Conservation (phyloP, 1,140 invertebrate genomes). For the Cecropterus lyciades region DNA sequence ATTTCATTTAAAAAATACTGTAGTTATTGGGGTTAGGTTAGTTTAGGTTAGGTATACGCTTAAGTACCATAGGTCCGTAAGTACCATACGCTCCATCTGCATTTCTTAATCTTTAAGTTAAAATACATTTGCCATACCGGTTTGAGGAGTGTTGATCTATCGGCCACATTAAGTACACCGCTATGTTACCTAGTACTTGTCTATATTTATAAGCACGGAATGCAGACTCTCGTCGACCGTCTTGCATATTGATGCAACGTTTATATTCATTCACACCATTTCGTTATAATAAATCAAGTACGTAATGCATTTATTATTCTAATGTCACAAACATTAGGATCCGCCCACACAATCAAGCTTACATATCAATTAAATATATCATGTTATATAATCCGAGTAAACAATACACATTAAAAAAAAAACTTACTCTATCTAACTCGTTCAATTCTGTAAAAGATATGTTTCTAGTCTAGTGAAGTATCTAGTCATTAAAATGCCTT, state of each 20-base stretch:
- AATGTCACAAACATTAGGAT: background rate
- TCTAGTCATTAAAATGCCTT: too few relatives aligned
- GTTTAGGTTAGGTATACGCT: too few relatives aligned
- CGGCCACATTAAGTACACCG: conserved; percentile 1
- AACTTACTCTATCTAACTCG: too few relatives aligned
- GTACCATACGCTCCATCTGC: too few relatives aligned
- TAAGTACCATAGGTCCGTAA: too few relatives aligned
- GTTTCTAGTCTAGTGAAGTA: too few relatives aligned
- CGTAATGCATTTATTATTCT: conserved; percentile 11
- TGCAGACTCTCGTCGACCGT: conserved; percentile 16
- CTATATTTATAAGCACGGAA: conserved; percentile 25
- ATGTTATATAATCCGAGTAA: too few relatives aligned
- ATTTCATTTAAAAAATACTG: too few relatives aligned
- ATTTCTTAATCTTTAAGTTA: too few relatives aligned
- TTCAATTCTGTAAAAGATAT: too few relatives aligned
- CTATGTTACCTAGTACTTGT: conserved; percentile 12
- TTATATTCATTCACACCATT: conserved; percentile 14
- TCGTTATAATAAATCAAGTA: conserved; percentile 11
- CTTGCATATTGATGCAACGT: conserved; percentile 25
- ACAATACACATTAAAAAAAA: too few relatives aligned
- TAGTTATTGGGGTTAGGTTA: too few relatives aligned
- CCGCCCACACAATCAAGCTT: background rate
- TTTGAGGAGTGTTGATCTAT: conserved; percentile 22
- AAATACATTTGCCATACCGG: conserved; percentile 9
- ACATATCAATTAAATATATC: background rate